Percentiles rank a stretch among this genome's conserved stretches.
These are phyloP conservation scores for Microcebus jonahi DNA, from an alignment of 2,113 vertebrate genomes.

Conservation along the genomic window DNA sequence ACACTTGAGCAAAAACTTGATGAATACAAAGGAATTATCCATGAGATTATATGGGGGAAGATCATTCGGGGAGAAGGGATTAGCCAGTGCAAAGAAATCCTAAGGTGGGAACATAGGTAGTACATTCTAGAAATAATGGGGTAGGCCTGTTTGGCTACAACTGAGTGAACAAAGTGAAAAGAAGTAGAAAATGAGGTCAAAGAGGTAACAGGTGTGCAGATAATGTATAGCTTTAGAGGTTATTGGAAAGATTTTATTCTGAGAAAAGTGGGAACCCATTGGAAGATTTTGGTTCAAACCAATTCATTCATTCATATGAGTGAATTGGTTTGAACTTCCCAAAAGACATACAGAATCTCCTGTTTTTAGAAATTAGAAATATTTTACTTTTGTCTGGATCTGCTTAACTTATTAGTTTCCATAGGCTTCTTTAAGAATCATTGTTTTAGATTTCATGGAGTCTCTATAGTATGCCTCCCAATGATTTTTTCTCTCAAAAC, in stretches of 20 bases:
- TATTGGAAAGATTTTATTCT: background rate
- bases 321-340: background rate
- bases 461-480: background rate
- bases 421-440: background rate
- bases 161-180: background rate
- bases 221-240: background rate
- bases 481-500: constrained; percentile 22
- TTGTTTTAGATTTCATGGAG: background rate
- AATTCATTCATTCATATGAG: background rate
- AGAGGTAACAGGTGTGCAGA: background rate
- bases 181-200: background rate
- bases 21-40: background rate
- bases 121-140: background rate
- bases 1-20: background rate
- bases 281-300: background rate
- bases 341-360: background rate
- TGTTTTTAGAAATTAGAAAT: background rate
- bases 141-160: background rate
- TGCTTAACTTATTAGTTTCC: background rate
- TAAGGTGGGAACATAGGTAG: background rate
- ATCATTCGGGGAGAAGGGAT: background rate
- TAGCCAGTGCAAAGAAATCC: background rate
- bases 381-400: background rate
- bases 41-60: background rate
- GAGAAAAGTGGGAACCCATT: background rate